These are phyloP conservation scores for Thunnus albacares DNA, from an alignment of 2,797 vertebrate genomes.

Conservation along the genomic window DNA sequence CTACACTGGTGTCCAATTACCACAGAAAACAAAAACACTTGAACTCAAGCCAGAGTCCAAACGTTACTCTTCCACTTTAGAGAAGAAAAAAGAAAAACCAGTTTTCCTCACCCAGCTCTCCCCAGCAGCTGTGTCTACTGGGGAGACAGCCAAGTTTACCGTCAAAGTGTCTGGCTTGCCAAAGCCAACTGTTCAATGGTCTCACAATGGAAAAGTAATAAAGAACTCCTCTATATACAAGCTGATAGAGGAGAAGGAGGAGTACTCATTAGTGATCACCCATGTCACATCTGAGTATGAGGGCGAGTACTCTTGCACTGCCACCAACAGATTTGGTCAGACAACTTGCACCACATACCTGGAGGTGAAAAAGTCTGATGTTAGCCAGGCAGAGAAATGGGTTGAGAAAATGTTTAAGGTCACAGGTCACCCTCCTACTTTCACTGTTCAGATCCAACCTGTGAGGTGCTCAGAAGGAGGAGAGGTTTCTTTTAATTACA, in stretches of 20 bases:
- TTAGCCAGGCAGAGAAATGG: conserved; percentile 83
- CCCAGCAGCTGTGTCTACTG: conserved; percentile 81
- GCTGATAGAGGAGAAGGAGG: conserved; percentile 88
- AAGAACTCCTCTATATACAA: conserved; percentile 84
- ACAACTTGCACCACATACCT: conserved; percentile 88
- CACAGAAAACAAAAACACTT: conserved; percentile 92
- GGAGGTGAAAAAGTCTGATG: conserved; percentile 83
- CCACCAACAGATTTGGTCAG: conserved; percentile 89
- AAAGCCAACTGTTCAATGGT: conserved; percentile 92
- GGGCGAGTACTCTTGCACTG: conserved; percentile 91
- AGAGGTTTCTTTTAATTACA: conserved; percentile 87
- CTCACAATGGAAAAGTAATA: conserved; percentile 87
- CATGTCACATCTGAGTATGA: conserved; percentile 86
- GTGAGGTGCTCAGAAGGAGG: conserved; percentile 83
- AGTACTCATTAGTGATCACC: conserved; percentile 90
- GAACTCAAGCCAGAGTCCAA: conserved; percentile 93
- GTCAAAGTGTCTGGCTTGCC: conserved; percentile 90
- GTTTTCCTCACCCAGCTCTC: conserved; percentile 89
- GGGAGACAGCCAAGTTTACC: conserved; percentile 89
- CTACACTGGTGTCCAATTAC: conserved; percentile 89
- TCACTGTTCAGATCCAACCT: conserved; percentile 83
- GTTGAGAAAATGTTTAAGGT: conserved; percentile 87
- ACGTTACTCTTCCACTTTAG: conserved; percentile 87
- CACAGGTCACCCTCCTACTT: conserved; percentile 85
- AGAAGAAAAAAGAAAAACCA: conserved; percentile 89